A percentile compares a stretch with the other conserved stretches of the same genome.
These are phyloP conservation scores for Phortica okadai DNA, from an alignment of 2,888 invertebrate genomes.

Conservation along the genomic window DNA sequence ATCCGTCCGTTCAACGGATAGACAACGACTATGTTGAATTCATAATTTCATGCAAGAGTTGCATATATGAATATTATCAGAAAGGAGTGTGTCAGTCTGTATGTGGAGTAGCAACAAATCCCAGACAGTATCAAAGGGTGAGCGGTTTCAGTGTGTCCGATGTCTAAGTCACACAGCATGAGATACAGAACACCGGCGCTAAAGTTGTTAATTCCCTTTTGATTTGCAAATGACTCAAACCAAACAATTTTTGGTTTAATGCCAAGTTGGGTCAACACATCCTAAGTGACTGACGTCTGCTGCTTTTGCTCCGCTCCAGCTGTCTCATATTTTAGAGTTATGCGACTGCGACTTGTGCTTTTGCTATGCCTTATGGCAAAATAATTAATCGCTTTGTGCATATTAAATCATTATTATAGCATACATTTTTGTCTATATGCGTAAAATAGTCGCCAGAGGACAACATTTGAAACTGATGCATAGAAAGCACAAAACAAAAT, in stretches of 20 bases:
- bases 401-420: conserved; percentile 54
- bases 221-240: not conserved
- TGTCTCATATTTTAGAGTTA: not conserved
- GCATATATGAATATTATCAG: conserved; percentile 1
- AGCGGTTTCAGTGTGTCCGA: not conserved
- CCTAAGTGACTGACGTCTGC: not conserved
- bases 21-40: conserved; percentile 17
- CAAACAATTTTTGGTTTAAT: too few species aligned
- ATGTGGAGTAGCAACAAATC: too few species aligned
- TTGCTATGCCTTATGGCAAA: conserved; percentile 54
- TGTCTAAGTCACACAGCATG: conserved; percentile 5
- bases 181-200: not conserved
- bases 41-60: conserved; percentile 41
- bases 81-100: too few species aligned
- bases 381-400: conserved; percentile 65
- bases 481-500: not conserved
- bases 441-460: not conserved
- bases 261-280: conserved; percentile 2
- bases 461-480: not conserved
- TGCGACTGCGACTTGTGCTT: not conserved
- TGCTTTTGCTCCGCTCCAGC: not conserved
- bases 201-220: conserved; percentile 37
- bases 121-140: too few species aligned
- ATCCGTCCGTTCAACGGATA: too few species aligned
- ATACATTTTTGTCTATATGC: conserved; percentile 23